phyloP scores from a whole-genome alignment of 2,113 vertebrate species.

The Amazona vittata region DNA sequence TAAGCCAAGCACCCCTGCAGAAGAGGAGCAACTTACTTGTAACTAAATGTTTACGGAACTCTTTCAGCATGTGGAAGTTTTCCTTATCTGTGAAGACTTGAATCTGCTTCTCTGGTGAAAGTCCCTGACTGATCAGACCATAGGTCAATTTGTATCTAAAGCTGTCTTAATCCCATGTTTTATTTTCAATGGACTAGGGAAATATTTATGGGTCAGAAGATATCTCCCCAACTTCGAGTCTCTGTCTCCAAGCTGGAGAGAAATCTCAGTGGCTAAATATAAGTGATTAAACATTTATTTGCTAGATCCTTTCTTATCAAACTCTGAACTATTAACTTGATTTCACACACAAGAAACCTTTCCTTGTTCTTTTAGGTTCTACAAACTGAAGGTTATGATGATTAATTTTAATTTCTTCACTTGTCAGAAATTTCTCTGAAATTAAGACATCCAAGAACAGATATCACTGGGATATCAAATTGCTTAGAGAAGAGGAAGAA shows the following conservation, averaged over 20 bases:
- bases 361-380: not conserved
- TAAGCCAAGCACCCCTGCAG: not conserved
- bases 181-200: not conserved
- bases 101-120: not conserved
- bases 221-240: not conserved
- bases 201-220: not conserved
- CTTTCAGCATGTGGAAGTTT: not conserved
- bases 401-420: not conserved
- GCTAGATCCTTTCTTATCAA: not conserved
- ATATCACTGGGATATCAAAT: not conserved
- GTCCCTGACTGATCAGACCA: not conserved
- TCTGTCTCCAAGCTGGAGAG: not conserved
- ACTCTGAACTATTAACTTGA: not conserved
- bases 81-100: not conserved
- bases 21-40: not conserved
- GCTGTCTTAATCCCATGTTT: not conserved
- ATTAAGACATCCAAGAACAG: not conserved
- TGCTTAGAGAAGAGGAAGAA: not conserved
- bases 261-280: not conserved
- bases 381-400: not conserved
- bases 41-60: not conserved
- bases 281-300: not conserved
- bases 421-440: not conserved
- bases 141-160: not conserved
- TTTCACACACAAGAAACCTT: not conserved